A percentile compares a stretch with the other conserved stretches of the same genome.
These are phyloP conservation scores for Chymomyza procnemis DNA, from an alignment of 2,888 invertebrate species.

Conservation along the genomic window DNA sequence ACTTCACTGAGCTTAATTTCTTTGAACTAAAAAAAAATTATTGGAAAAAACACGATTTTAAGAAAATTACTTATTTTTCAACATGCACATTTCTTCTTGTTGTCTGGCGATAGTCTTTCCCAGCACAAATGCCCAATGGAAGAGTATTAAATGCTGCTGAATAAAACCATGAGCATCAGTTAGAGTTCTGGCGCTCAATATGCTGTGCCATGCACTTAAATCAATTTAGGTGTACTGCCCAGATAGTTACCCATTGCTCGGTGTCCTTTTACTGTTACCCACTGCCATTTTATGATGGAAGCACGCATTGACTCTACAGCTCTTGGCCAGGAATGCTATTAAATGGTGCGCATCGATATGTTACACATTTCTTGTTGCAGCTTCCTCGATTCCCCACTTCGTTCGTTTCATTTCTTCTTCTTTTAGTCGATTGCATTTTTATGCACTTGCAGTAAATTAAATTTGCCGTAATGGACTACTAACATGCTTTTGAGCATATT, in stretches of 20 bases:
- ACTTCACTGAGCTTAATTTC: too few species aligned
- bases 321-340: constrained; percentile 39
- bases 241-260: constrained; percentile 7
- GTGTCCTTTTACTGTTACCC: not conserved
- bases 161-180: not conserved
- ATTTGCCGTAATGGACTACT: constrained; percentile 62
- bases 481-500: constrained; percentile 43
- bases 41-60: too few species aligned
- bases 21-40: too few species aligned
- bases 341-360: constrained; percentile 57
- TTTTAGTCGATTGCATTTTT: not conserved
- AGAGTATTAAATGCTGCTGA: not conserved
- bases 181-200: constrained; percentile 33
- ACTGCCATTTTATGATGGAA: not conserved
- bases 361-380: not conserved
- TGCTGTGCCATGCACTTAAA: constrained; percentile 69
- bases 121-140: not conserved
- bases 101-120: too few species aligned
- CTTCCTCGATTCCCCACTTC: not conserved
- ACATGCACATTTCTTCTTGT: too few species aligned
- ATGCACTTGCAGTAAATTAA: constrained; percentile 47
- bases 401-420: not conserved
- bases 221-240: constrained; percentile 54
- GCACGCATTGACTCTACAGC: not conserved
- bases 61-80: too few species aligned